These are phyloP conservation scores for Carassius auratus DNA, from an alignment of 2,113 vertebrate genomes.

Conservation along the genomic window DNA sequence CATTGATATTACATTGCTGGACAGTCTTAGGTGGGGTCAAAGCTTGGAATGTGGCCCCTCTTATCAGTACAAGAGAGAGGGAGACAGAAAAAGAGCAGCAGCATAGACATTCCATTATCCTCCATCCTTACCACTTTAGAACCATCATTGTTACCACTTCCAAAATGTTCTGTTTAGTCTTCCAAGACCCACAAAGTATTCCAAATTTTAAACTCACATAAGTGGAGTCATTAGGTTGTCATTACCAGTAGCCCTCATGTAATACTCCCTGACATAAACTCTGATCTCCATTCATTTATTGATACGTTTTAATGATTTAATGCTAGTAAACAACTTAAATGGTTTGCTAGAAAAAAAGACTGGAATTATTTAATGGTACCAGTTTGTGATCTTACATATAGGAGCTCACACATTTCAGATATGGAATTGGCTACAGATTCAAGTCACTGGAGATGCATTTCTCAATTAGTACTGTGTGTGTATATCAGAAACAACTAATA, in stretches of 20 bases:
- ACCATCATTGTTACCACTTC: conserved; percentile 16
- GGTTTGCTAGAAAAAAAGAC: background rate
- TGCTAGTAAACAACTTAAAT: background rate
- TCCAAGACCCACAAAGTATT: background rate
- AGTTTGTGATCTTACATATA: background rate
- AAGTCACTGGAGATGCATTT: conserved; percentile 27
- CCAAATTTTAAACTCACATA: conserved; percentile 3
- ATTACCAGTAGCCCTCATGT: background rate
- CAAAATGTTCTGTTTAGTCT: conserved; percentile 12
- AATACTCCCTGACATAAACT: conserved; percentile 3
- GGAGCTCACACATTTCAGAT: background rate
- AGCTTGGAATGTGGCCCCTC: too few relatives aligned
- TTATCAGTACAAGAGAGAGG: conserved; percentile 67
- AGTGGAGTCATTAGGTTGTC: conserved; percentile 1
- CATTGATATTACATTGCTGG: too few relatives aligned
- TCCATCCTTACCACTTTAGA: conserved; percentile 29
- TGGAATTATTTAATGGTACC: background rate
- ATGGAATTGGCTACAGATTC: background rate
- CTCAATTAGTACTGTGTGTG: conserved; percentile 18
- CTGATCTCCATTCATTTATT: background rate
- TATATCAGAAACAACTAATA: background rate
- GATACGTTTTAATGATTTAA: background rate
- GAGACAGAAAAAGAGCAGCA: conserved; percentile 39
- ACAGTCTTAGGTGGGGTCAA: too few relatives aligned
- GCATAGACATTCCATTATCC: conserved; percentile 18